phyloP scores from a whole-genome alignment of 2,888 invertebrate species.

The Ornithoptera alexandrae region DNA sequence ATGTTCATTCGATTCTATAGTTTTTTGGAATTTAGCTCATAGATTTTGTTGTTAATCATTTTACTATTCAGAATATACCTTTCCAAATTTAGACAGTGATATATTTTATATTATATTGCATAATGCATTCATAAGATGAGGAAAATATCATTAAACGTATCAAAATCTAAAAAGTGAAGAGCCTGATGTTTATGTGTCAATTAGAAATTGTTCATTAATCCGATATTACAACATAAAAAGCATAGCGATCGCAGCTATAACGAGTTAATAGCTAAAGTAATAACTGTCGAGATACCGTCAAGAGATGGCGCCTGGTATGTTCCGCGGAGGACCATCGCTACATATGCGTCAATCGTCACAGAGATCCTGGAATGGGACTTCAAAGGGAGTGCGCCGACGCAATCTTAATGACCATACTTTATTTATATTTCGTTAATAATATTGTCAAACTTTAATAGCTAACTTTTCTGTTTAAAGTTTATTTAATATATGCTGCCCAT shows the following conservation, averaged over 20 bases:
- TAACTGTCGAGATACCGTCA: conserved; percentile 8
- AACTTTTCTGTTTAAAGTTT: background rate
- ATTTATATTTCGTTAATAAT: conserved; percentile 14
- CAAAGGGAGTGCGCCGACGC: conserved; percentile 15
- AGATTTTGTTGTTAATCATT: too few relatives aligned
- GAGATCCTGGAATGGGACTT: conserved; percentile 24
- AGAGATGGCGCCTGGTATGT: conserved; percentile 22
- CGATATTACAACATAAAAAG: background rate
- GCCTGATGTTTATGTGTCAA: background rate
- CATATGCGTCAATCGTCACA: conserved; percentile 24
- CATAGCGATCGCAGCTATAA: background rate
- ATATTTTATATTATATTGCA: background rate
- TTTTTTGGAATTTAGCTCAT: too few relatives aligned
- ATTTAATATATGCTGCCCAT: too few relatives aligned
- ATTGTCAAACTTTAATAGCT: background rate
- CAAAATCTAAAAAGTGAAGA: background rate
- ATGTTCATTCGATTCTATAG: too few relatives aligned
- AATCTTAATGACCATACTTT: conserved; percentile 3
- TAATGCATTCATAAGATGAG: background rate
- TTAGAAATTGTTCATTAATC: background rate
- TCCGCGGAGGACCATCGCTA: conserved; percentile 7
- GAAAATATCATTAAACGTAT: background rate
- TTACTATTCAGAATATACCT: background rate
- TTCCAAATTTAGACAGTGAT: background rate
- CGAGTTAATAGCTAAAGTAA: background rate